Percentiles rank a stretch among this genome's conserved stretches.
Evolutionary conservation across 2,797 vertebrate genomes (phyloP).

Genomic region (Anabas testudineus): DNA sequence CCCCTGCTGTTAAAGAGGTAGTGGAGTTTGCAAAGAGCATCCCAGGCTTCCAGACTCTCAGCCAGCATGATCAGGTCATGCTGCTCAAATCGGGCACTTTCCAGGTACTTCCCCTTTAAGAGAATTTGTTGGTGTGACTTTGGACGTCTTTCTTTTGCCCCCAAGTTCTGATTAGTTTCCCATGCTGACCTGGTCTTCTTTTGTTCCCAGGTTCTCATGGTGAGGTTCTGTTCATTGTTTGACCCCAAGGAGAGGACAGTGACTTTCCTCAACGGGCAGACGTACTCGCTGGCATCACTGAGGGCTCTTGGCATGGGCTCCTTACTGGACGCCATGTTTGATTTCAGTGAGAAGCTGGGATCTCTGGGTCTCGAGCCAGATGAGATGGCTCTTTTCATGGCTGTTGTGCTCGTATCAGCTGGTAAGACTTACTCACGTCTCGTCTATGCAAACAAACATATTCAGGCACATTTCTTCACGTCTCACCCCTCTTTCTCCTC

Average conservation of each 20-base stretch:
- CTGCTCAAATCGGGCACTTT: conserved; percentile 89
- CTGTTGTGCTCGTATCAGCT: conserved; percentile 86
- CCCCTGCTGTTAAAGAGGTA: conserved; percentile 87
- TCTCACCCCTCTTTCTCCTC: conserved; percentile 27
- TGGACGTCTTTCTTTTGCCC: background rate
- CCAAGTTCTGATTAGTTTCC: background rate
- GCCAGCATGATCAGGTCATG: conserved; percentile 87
- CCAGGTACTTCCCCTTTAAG: conserved; percentile 75
- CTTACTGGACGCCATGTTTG: conserved; percentile 87
- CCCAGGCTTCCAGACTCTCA: conserved; percentile 85
- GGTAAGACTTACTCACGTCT: conserved; percentile 66
- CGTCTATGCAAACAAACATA: background rate
- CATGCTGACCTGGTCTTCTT: conserved; percentile 38
- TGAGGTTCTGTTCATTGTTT: conserved; percentile 87
- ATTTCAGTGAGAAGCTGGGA: conserved; percentile 87
- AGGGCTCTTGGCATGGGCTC: conserved; percentile 84
- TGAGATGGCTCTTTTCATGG: conserved; percentile 89
- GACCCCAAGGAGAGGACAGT: conserved; percentile 83
- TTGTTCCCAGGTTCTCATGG: conserved; percentile 82
- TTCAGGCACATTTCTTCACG: background rate
- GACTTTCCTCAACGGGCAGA: conserved; percentile 86
- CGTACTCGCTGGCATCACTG: conserved; percentile 82
- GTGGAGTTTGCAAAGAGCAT: conserved; percentile 89
- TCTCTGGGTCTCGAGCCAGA: conserved; percentile 84
- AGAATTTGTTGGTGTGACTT: background rate